Evolutionary conservation across 2,797 vertebrate species (phyloP), one percentile per base, ranked within the genome.

Genomic region (Ctenochaetus hawaiiensis): DNA sequence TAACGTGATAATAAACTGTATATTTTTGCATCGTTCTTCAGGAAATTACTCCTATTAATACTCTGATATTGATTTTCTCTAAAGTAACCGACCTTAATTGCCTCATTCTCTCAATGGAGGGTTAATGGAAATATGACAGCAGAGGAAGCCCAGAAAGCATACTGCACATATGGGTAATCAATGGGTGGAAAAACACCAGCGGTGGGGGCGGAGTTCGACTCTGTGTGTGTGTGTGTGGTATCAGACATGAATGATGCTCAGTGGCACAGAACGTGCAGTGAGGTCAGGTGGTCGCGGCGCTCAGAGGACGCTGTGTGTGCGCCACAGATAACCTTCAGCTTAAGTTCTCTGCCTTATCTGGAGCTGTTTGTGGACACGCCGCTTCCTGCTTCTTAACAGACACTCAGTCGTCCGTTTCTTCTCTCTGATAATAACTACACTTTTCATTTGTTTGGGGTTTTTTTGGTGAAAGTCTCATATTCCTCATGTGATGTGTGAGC

Each of bases 311-410:
- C 39, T 47, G 72, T 59, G 71, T 92, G 90, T 67, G 41, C 34
- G 16, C 9, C 0, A 65, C 18, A 93, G 94, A 94, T 94, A 94
- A 89, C 80, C 83, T 87, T 88, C 84, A 63, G 48, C 67, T 82
- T 72, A 53, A 68, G 56, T 62, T 67, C 74, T 85, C 51, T 9
- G 20, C n/a, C 72, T 92, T 92, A 93, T 94, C 93, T 83, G 63
- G 20, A 72, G 68, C 41, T 1, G 49, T 26, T 54, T 9, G 73
- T 3, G 34, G 49, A 77, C 83, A 65, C 56, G 9, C 84, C 81
- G 47, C 86, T 10, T 8, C 89, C 89, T 63, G 0, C 81, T 0
- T 18, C 57, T 48, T 51, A 58, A 65, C 60, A 72, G 13, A 49
- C 51, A n/a, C 52, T 63, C 23, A 67, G 5, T 60, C 1, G 53